phyloP scores from a whole-genome alignment of 2,113 vertebrate genomes.

The Diadophis punctatus region DNA sequence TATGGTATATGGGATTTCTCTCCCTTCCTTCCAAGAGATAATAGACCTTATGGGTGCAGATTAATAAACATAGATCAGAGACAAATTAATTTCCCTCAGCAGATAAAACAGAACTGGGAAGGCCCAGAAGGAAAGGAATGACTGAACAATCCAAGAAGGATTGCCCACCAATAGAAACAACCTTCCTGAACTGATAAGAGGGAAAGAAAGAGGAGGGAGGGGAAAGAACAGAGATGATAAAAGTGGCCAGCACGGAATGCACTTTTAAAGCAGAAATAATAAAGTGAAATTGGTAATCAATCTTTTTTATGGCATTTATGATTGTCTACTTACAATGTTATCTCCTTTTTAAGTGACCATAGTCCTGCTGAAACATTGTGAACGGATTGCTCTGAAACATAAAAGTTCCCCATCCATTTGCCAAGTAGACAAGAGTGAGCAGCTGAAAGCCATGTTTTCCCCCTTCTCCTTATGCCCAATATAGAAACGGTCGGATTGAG shows the following conservation, averaged over 20 bases:
- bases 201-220: accelerated
- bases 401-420: accelerated
- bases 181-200: accelerated
- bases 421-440: accelerated
- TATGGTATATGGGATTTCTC: too few species aligned
- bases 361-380: background rate
- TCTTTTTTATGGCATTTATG: background rate
- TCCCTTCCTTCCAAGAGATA: too few species aligned
- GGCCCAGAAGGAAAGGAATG: background rate
- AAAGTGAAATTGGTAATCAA: background rate
- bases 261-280: background rate
- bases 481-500: too few species aligned
- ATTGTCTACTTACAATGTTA: background rate
- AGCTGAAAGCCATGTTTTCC: too few species aligned
- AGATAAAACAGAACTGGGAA: background rate
- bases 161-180: accelerated
- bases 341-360: accelerated
- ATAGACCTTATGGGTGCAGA: background rate
- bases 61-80: background rate
- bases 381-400: accelerated
- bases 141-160: background rate
- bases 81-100: conserved; percentile 16
- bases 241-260: accelerated
- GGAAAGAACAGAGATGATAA: background rate
- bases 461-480: background rate